phyloP scores from a whole-genome alignment of 2,797 vertebrate species.

The Schizopygopsis pylzovi region DNA sequence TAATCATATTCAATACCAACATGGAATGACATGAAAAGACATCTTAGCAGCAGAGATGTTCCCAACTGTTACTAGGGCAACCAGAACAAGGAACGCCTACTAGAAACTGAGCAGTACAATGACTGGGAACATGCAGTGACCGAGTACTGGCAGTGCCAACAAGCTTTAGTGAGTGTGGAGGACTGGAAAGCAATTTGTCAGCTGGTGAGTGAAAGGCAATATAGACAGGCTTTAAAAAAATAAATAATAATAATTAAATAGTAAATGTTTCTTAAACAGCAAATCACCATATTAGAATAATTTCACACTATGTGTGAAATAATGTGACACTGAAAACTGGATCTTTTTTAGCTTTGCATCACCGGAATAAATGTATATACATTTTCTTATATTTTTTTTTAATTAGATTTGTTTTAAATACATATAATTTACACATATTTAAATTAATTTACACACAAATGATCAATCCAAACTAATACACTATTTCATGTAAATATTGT shows the following conservation, averaged over 20 bases:
- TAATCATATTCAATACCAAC: not conserved
- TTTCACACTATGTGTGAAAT: no score
- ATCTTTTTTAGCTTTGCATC: no score
- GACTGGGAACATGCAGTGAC: constrained; percentile 8
- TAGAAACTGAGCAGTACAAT: not conserved
- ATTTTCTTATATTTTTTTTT: no score
- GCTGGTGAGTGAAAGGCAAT: not conserved
- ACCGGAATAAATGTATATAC: no score
- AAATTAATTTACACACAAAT: not conserved
- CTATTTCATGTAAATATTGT: no score
- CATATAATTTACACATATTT: not conserved
- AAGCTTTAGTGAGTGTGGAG: not conserved
- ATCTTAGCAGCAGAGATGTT: constrained; percentile 10
- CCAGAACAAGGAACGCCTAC: constrained; percentile 8
- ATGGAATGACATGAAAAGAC: not conserved
- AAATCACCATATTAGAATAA: no score
- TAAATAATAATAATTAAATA: no score
- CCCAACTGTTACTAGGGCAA: constrained; percentile 33
- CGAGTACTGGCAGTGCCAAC: not conserved
- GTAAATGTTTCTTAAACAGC: no score
- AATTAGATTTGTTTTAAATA: not conserved
- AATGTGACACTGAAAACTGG: no score
- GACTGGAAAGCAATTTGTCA: not conserved
- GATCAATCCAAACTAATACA: no score
- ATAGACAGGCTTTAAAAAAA: no score